Evolutionary conservation across 2,888 invertebrate genomes (phyloP).

Genomic region (Meteorus cinctellus): DNA sequence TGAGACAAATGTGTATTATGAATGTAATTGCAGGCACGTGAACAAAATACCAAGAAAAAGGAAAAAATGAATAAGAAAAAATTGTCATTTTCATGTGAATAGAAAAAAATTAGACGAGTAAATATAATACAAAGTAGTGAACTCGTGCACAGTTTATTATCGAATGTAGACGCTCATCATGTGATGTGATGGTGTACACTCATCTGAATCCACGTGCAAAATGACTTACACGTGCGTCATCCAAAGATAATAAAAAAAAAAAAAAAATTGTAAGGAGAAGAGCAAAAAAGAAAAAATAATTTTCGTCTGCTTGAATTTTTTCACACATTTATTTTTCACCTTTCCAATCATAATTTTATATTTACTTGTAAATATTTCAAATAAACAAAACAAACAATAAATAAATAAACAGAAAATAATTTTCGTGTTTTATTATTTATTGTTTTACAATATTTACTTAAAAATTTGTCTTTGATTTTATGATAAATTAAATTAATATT

Average conservation of each 20-base stretch:
- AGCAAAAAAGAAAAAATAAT: slow-evolving; percentile 44
- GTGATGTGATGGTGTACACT: background rate
- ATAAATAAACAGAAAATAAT: too few relatives aligned
- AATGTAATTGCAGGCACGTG: slow-evolving; percentile 7
- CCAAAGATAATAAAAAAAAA: slow-evolving; percentile 37
- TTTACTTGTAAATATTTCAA: too few relatives aligned
- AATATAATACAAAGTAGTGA: background rate
- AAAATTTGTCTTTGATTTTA: too few relatives aligned
- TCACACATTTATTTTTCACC: background rate
- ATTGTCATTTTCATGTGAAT: background rate
- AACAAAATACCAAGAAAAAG: background rate
- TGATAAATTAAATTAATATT: too few relatives aligned
- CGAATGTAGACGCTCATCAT: background rate
- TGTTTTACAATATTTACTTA: background rate
- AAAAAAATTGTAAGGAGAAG: slow-evolving; percentile 21
- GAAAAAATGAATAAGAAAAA: background rate
- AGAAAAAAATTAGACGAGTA: background rate
- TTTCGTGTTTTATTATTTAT: background rate
- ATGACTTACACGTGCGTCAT: background rate
- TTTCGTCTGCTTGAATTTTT: background rate
- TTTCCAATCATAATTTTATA: background rate
- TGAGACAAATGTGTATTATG: background rate
- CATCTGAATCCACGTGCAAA: background rate
- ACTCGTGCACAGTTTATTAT: background rate
- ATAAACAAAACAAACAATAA: too few relatives aligned